A percentile compares a stretch with the other conserved stretches of the same genome.
Conservation (phyloP, 2,797 vertebrate species). For the Eospalax fontanierii region DNA sequence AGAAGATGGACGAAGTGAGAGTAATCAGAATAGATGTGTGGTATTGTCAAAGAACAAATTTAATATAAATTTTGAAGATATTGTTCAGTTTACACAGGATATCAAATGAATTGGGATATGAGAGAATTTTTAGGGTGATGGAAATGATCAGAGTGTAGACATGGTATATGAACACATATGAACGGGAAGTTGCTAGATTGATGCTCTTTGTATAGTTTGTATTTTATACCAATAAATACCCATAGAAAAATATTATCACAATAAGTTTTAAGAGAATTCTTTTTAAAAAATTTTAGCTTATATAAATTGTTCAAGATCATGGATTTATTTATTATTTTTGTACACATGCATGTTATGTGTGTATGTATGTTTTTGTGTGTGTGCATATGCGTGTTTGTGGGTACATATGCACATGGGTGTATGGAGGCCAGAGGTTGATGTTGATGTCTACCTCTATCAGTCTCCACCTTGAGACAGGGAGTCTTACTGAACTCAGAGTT, state of each 20-base stretch:
- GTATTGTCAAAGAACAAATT: not conserved
- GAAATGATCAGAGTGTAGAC: not conserved
- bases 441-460: not conserved
- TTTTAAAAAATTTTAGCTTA: not conserved
- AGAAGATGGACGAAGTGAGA: too few relatives aligned
- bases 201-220: not conserved
- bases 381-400: too few relatives aligned
- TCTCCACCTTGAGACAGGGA: not conserved
- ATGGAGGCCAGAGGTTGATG: not conserved
- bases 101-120: not conserved
- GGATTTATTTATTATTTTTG: not conserved
- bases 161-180: not conserved
- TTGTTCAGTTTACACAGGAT: not conserved
- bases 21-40: not conserved
- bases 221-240: not conserved
- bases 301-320: not conserved
- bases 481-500: not conserved
- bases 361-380: not conserved
- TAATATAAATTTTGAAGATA: not conserved
- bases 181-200: not conserved
- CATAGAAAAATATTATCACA: not conserved
- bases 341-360: not conserved
- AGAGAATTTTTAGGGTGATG: not conserved
- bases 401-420: too few relatives aligned
- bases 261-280: not conserved